These are phyloP conservation scores for Pycnomerus fuliginosus DNA, from an alignment of 2,888 invertebrate genomes.

Conservation along the genomic window DNA sequence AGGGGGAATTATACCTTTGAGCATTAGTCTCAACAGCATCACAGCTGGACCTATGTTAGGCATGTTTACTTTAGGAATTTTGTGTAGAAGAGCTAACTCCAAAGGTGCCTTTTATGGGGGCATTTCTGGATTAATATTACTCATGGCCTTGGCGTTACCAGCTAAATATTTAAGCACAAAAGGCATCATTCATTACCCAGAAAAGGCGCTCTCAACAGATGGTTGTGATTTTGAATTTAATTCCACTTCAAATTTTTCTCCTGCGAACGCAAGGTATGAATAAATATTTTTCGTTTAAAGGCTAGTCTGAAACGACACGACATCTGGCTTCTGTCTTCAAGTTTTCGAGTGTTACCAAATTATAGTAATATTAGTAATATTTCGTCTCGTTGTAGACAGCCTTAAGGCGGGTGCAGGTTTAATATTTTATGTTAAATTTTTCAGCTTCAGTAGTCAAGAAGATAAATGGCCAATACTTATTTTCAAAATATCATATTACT, in stretches of 20 bases:
- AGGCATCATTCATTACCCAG: slow-evolving; percentile 28
- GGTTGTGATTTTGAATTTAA: slow-evolving; percentile 28
- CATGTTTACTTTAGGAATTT: slow-evolving; percentile 68
- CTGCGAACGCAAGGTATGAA: no score
- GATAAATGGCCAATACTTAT: slow-evolving; percentile 8
- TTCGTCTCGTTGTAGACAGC: no score
- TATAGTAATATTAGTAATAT: no score
- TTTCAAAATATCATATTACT: slow-evolving; percentile 39
- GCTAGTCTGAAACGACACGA: no score
- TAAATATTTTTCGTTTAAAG: no score
- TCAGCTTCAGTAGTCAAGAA: no score
- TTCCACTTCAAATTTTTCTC: not conserved
- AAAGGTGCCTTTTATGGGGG: slow-evolving; percentile 49
- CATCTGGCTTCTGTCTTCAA: not conserved
- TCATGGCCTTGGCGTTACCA: slow-evolving; percentile 27
- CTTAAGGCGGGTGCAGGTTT: no score
- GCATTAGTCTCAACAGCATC: slow-evolving; percentile 63
- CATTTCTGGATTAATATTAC: slow-evolving; percentile 22
- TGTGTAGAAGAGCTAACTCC: slow-evolving; percentile 66
- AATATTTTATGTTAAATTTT: no score
- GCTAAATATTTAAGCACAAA: slow-evolving; percentile 32
- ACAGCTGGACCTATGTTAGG: slow-evolving; percentile 69
- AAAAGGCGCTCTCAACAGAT: slow-evolving; percentile 32
- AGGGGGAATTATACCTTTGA: slow-evolving; percentile 58
- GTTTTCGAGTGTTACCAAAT: not conserved